These are phyloP conservation scores for Atta colombica DNA, from an alignment of 1,140 invertebrate genomes.

Conservation along the genomic window DNA sequence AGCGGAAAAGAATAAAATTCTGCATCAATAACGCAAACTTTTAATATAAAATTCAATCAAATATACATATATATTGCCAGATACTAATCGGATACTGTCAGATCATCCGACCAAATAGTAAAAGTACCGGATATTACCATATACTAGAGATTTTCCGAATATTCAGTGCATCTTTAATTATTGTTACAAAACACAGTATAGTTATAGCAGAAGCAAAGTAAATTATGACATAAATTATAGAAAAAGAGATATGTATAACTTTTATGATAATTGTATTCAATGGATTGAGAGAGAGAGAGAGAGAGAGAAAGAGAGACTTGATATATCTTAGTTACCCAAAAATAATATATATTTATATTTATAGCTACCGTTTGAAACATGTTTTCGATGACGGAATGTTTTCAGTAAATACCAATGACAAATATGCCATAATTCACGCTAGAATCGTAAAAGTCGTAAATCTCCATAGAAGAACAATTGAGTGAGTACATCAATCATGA, in stretches of 20 bases:
- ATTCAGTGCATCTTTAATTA: neutral
- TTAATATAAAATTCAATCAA: no score
- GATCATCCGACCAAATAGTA: no score
- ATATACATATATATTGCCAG: no score
- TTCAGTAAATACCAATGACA: neutral
- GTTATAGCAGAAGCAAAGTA: neutral
- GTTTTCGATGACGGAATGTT: neutral
- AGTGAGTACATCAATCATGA: conserved; percentile 12
- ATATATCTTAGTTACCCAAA: neutral
- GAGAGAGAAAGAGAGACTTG: neutral
- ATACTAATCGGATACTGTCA: no score
- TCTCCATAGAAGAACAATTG: conserved; percentile 18
- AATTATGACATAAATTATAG: neutral
- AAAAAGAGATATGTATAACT: neutral
- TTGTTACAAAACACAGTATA: neutral
- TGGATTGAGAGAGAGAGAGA: neutral
- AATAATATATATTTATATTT: neutral
- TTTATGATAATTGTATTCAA: neutral
- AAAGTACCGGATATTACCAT: no score
- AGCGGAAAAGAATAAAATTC: no score
- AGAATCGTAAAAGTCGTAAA: neutral
- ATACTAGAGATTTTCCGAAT: no score
- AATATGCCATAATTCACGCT: neutral
- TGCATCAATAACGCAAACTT: no score
- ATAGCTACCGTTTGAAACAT: conserved; percentile 33